These are phyloP conservation scores for Leuciscus idus DNA, from an alignment of 2,113 vertebrate species.

Conservation along the genomic window DNA sequence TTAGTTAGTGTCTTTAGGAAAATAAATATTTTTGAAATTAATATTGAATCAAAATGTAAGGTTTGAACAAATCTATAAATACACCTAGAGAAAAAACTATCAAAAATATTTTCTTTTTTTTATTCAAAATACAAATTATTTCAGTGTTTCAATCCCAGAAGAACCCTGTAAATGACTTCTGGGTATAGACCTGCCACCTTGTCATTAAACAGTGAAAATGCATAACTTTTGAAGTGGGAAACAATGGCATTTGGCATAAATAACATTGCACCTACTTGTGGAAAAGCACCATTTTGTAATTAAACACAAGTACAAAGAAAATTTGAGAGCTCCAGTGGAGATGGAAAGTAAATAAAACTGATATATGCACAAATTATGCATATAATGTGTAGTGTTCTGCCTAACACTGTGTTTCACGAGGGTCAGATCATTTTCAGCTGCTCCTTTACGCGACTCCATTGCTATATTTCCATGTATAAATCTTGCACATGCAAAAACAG, in stretches of 20 bases:
- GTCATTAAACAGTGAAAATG: no score
- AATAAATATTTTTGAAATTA: background rate
- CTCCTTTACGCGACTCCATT: background rate
- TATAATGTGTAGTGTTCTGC: background rate
- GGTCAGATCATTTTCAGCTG: background rate
- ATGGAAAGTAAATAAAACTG: background rate
- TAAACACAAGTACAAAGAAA: background rate
- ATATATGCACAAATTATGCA: background rate
- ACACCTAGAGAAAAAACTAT: background rate
- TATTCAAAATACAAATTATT: no score
- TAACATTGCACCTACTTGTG: background rate
- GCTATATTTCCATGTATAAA: conserved; percentile 41
- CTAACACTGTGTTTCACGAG: background rate
- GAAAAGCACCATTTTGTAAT: background rate
- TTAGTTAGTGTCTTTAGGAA: no score
- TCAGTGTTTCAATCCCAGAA: background rate
- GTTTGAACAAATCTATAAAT: background rate
- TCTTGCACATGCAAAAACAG: conserved; percentile 58
- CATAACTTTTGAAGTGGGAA: background rate
- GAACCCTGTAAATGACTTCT: background rate
- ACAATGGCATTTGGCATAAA: background rate
- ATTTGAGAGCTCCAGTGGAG: background rate
- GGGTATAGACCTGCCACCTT: background rate
- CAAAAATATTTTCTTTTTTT: no score
- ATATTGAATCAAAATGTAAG: background rate